These are phyloP conservation scores for Xylocampa areola DNA, from an alignment of 2,888 invertebrate species.

Conservation along the genomic window DNA sequence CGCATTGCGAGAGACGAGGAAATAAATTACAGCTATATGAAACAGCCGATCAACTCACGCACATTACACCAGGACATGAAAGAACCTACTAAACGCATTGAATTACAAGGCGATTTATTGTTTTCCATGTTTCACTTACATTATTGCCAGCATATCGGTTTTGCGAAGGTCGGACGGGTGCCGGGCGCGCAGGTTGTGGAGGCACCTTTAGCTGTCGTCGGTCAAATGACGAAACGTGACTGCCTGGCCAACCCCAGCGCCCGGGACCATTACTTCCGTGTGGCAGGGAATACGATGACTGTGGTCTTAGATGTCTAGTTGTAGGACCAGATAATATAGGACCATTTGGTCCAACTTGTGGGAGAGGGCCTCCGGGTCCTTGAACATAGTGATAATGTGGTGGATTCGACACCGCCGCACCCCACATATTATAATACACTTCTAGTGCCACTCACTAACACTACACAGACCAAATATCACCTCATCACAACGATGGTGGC, in stretches of 20 bases:
- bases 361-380: conserved; percentile 73
- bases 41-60: conserved; percentile 68
- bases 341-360: conserved; percentile 79
- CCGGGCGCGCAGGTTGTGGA: conserved; percentile 83
- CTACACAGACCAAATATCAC: conserved; percentile 76
- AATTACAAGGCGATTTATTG: conserved; percentile 43
- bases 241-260: conserved; percentile 89
- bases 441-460: conserved; percentile 70
- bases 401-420: conserved; percentile 84
- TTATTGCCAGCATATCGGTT: conserved; percentile 77
- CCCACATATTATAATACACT: conserved; percentile 83
- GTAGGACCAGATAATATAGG: conserved; percentile 80
- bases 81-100: conserved; percentile 53
- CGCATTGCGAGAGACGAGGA: conserved; percentile 83
- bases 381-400: conserved; percentile 85
- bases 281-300: conserved; percentile 88
- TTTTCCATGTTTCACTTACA: conserved; percentile 68
- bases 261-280: conserved; percentile 89
- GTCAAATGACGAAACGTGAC: conserved; percentile 87
- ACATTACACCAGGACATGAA: conserved; percentile 73
- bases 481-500: conserved; percentile 76
- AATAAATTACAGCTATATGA: conserved; percentile 72
- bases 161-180: conserved; percentile 79
- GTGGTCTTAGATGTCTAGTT: conserved; percentile 80
- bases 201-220: conserved; percentile 85